Base-by-base conservation (phyloP, 35 echinoderm and acorn worm genomes). In the Amphiura filiformis region DNA sequence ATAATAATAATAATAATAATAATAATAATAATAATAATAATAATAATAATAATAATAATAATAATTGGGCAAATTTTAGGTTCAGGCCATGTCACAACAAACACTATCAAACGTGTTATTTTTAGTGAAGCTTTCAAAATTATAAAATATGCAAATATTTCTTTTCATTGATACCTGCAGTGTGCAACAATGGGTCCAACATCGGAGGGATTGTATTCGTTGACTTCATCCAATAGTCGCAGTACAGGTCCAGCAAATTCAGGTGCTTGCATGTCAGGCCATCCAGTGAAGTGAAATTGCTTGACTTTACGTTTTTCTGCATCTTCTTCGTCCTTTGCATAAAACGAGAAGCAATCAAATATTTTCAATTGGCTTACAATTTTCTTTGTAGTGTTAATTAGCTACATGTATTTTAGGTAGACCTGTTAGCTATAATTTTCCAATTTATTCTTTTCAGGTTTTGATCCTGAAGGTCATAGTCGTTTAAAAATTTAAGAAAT, bases 251-350 rank as follows among this genome's bases (percentile, higher is more conserved):
- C 77, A 34, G 85, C 85, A 49, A 76, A 87, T 76, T 76, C 65
- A 30, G 85, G 85, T 30, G 77, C 85, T 78, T 76, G 65, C 85
- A 87, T 87, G 56, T 87, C 85, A 12, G 85, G 85, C 84, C 85
- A 87, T 23, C 76, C 75, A 41, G 39, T 87, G 75, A 87, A 87
- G 38, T 87, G 85, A 32, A 87, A 87, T 57, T 87, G 85, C 77
- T 87, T 87, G 15, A 87, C 30, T 78, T 65, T 31, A 20, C 84
- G 84, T 37, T 4, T 34, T 32, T 5, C 36, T 28, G 65, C 65
- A 76, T 34, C 30, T 26, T 22, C 34, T 34, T 70, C 44, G 7
- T 52, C 44, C 44, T 52, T n/a, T n/a, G n/a, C n/a, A 20, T 11
- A 11, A 52, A 52, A 11, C 20, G 7, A 52, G 20, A 52, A 11